These are phyloP conservation scores for Macrosiphum euphorbiae DNA, from an alignment of 2,888 invertebrate genomes.

Conservation along the genomic window DNA sequence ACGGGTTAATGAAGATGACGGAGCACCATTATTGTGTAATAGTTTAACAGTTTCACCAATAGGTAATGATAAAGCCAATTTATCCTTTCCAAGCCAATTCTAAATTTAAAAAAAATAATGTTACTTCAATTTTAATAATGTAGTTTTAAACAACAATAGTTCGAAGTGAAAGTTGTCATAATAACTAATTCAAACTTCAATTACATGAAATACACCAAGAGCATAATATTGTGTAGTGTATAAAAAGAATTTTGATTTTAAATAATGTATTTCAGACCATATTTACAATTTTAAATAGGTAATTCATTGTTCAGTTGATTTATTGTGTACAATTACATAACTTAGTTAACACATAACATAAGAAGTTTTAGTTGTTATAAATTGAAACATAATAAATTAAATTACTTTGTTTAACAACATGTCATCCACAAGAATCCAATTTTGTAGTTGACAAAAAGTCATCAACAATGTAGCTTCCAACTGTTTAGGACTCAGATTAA, in stretches of 20 bases:
- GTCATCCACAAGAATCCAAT: constrained; percentile 58
- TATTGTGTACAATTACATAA: neutral
- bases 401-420: constrained; percentile 63
- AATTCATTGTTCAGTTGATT: neutral
- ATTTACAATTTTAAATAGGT: neutral
- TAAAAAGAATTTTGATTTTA: neutral
- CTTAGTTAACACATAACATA: neutral
- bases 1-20: constrained; percentile 72
- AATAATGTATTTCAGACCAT: neutral
- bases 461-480: constrained; percentile 58
- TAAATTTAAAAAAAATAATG: constrained; percentile 67
- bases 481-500: constrained; percentile 61
- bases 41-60: constrained; percentile 72
- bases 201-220: neutral
- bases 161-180: neutral
- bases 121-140: neutral
- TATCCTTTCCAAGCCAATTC: constrained; percentile 72
- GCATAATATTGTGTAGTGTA: neutral
- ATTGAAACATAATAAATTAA: neutral
- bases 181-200: neutral
- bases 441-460: constrained; percentile 60
- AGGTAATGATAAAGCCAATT: constrained; percentile 71
- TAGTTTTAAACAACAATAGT: neutral
- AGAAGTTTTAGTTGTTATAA: neutral
- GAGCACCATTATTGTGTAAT: constrained; percentile 71